Percentiles rank a stretch among this genome's conserved stretches.
Conservation (phyloP, 2,113 vertebrate species). For the Syngnathus scovelli region DNA sequence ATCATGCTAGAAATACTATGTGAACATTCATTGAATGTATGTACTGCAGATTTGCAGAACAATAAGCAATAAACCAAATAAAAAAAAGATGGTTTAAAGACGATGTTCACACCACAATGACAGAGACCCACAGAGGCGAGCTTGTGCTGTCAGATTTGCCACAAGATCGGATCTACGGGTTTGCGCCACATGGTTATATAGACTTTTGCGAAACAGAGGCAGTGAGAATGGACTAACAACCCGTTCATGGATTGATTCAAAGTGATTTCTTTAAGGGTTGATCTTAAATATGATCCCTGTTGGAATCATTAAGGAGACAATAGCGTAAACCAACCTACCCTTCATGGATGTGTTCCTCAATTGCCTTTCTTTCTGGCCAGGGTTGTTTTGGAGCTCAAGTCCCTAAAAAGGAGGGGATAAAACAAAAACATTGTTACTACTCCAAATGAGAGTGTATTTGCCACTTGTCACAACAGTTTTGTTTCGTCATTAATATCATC, state of each 20-base stretch:
- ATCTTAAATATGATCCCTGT: conserved; percentile 21
- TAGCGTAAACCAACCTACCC: conserved; percentile 45
- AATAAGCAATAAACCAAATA: neutral
- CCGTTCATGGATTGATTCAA: neutral
- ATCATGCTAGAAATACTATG: neutral
- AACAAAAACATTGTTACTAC: conserved; percentile 26
- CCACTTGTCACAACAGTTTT: neutral
- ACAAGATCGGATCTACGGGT: conserved; percentile 99
- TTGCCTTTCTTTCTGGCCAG: neutral
- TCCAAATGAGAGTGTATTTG: neutral
- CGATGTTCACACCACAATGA: conserved; percentile 81
- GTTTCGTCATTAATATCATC: neutral
- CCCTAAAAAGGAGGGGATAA: conserved; percentile 43
- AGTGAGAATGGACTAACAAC: neutral
- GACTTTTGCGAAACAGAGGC: conserved; percentile 15
- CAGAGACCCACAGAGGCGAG: conserved; percentile 99
- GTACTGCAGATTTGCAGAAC: neutral
- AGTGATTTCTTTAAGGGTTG: too few relatives aligned
- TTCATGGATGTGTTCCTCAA: conserved; percentile 21
- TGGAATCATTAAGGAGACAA: conserved; percentile 19
- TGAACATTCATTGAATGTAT: neutral
- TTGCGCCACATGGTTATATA: conserved; percentile 86
- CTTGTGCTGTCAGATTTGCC: conserved; percentile 90
- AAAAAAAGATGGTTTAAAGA: conserved; percentile 7
- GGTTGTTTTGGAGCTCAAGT: conserved; percentile 7